A percentile compares a stretch with the other conserved stretches of the same genome.
phyloP scores from a whole-genome alignment of 2,113 vertebrate genomes.

The Chionodraco myersi region DNA sequence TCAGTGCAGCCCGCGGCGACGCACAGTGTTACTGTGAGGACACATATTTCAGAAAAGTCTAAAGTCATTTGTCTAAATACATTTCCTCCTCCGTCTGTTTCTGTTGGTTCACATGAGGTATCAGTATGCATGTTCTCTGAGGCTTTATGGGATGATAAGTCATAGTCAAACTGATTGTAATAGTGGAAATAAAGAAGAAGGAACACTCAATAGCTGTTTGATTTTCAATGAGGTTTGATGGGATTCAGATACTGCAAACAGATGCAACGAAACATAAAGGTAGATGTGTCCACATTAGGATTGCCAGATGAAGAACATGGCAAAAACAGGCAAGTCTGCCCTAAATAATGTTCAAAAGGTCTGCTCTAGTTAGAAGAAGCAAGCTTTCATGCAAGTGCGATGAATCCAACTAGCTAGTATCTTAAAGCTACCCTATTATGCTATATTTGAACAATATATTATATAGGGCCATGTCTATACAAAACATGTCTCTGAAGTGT shows the following conservation, averaged over 20 bases:
- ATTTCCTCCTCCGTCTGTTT: conserved; percentile 17
- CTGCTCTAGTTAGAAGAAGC: neutral
- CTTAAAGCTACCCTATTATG: too few relatives aligned
- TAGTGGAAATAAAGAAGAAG: conserved; percentile 10
- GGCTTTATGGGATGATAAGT: conserved; percentile 21
- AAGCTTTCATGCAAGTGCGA: neutral
- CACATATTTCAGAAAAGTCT: conserved; percentile 27
- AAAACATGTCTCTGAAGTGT: too few relatives aligned
- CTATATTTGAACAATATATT: too few relatives aligned
- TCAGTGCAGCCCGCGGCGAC: neutral
- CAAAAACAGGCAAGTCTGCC: neutral
- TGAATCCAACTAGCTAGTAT: too few relatives aligned
- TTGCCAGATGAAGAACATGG: neutral
- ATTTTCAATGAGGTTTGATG: conserved; percentile 6
- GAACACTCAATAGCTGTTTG: conserved; percentile 6
- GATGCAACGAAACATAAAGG: conserved; percentile 6
- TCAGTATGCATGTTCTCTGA: conserved; percentile 4
- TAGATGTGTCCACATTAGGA: neutral
- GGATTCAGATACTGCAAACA: conserved; percentile 8
- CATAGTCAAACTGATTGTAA: conserved; percentile 31
- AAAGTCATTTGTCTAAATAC: conserved; percentile 18
- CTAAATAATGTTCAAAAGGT: neutral
- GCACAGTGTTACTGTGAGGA: conserved; percentile 10
- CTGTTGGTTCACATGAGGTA: conserved; percentile 10
- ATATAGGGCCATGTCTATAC: too few relatives aligned